Evolutionary conservation across 2,113 vertebrate genomes (phyloP), one percentile per base, ranked within the genome.

Genomic region (Nerophis lumbriciformis): DNA sequence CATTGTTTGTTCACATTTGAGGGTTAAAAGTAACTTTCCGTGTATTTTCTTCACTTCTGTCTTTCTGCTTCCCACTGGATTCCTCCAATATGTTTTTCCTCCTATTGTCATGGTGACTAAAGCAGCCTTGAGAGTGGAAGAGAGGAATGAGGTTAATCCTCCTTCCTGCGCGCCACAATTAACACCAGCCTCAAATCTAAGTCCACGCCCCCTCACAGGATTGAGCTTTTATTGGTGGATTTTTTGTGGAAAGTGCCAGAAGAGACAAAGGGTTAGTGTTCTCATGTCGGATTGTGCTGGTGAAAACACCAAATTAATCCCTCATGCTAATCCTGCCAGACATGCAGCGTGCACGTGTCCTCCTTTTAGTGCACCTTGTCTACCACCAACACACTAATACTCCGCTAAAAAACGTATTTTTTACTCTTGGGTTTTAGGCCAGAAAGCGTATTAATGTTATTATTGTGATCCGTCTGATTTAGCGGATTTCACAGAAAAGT

Each of bases 61-160:
- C 11, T 2, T 44, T 44, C 2, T 44, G 11, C 42, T 44, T 12
- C 12, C 9, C 10, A 42, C 39, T 42, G 39, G 10, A 42, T 9
- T 9, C 2, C 39, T 45, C 42, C 10, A 45, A 45, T 4, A 45
- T 6, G 6, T 45, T 45, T 44, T 12, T 12, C 28, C 28, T 28
- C 1, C 28, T 28, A 28, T 28, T 28, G 28, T 3, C 28, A 28
- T 28, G 28, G 28, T 28, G 28, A 28, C 28, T 28, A 28, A 4
- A 28, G 42, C 42, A 9, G 65, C 53, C 19, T 63, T 55, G 3
- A 49, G 71, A 76, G 12, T 48, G 7, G 63, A 82, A 35, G 54
- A 65, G 8, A 57, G 54, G 45, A 90, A 84, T 36, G 81, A 71
- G 87, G 84, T 77, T 83, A 88, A 82, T 84, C 81, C 75, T 66